Evolutionary conservation across 2,888 invertebrate species (phyloP).

Genomic region (Chaitophorus viminalis): DNA sequence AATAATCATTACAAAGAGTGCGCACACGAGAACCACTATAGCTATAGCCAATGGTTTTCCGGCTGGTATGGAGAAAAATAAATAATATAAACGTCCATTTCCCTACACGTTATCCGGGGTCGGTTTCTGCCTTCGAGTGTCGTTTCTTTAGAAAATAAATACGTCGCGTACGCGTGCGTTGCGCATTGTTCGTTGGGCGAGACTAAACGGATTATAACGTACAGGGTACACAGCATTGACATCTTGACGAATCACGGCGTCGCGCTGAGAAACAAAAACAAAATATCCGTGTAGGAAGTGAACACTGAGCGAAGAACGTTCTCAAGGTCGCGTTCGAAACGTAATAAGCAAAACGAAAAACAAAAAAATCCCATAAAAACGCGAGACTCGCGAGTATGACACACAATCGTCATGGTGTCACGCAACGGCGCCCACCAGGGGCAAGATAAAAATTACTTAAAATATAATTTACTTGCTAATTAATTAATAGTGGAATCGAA

Average conservation of each 20-base stretch:
- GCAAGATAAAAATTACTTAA: no score
- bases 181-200: neutral
- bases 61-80: no score
- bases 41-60: no score
- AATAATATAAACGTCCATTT: no score
- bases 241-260: neutral
- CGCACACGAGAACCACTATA: no score
- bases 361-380: neutral
- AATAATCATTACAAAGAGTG: no score
- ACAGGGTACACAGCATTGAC: neutral
- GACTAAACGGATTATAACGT: conserved; percentile 5
- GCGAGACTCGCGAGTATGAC: neutral
- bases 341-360: neutral
- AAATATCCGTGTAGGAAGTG: conserved; percentile 36
- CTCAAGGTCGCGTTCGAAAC: neutral
- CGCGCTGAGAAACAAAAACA: neutral
- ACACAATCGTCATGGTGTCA: neutral
- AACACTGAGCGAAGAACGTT: conserved; percentile 20
- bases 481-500: no score
- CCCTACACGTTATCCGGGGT: no score
- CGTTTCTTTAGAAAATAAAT: neutral
- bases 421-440: no score
- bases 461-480: no score
- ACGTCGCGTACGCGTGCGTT: neutral
- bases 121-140: no score